Evolutionary conservation across 2,113 vertebrate genomes (phyloP).

Genomic region (Syngnathus floridae): DNA sequence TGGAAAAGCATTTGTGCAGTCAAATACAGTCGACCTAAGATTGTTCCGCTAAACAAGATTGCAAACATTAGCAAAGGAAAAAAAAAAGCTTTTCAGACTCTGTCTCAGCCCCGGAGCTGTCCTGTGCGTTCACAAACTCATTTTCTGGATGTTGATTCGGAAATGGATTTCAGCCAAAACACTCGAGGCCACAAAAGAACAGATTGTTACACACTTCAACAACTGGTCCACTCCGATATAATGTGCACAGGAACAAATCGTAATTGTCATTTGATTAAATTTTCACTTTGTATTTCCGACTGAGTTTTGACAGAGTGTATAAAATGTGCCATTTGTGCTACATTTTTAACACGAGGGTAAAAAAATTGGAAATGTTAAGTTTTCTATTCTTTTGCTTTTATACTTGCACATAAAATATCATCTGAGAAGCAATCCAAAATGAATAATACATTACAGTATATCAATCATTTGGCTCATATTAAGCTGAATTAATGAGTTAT

Average conservation of each 20-base stretch:
- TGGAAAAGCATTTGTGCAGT: constrained; percentile 38
- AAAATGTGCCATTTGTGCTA: constrained; percentile 11
- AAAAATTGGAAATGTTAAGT: constrained; percentile 15
- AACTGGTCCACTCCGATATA: constrained; percentile 53
- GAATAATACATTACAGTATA: background rate
- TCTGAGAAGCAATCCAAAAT: background rate
- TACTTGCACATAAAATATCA: background rate
- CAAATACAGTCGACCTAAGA: constrained; percentile 43
- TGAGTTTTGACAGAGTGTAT: constrained; percentile 16
- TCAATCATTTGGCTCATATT: background rate
- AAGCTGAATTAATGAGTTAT: background rate
- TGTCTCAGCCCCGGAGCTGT: constrained; percentile 31
- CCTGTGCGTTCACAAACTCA: constrained; percentile 40
- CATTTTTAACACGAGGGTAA: background rate
- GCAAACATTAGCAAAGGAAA: constrained; percentile 36
- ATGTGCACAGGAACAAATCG: constrained; percentile 37
- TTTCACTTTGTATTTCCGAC: constrained; percentile 26
- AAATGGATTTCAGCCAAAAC: constrained; percentile 56
- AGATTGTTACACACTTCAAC: constrained; percentile 47
- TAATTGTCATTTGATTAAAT: constrained; percentile 22
- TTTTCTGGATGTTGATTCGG: constrained; percentile 59
- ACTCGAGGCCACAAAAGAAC: constrained; percentile 46
- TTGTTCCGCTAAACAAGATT: constrained; percentile 56
- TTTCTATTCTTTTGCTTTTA: constrained; percentile 9
- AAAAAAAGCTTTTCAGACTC: constrained; percentile 30